Percentiles rank a stretch among this genome's conserved stretches.
These are phyloP conservation scores for Leptarthrus brevirostris DNA, from an alignment of 2,888 invertebrate genomes.

Conservation along the genomic window DNA sequence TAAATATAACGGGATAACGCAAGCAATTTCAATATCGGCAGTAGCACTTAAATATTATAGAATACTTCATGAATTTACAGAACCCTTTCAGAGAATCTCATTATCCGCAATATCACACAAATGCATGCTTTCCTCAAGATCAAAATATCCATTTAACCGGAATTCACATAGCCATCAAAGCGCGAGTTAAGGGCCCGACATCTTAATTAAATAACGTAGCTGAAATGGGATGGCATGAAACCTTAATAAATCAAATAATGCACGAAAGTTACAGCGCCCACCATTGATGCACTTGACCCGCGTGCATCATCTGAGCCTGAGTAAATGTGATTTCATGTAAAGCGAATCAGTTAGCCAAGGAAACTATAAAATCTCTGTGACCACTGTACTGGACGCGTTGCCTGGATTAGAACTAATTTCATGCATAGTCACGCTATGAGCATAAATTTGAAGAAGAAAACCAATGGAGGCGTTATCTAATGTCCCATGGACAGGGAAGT, in stretches of 20 bases:
- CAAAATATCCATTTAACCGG: no score
- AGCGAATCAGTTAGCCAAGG: conserved; percentile 37
- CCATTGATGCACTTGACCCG: conserved; percentile 42
- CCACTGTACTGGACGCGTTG: conserved; percentile 13
- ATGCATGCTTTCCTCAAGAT: no score
- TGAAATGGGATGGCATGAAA: background rate
- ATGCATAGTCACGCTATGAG: conserved; percentile 45
- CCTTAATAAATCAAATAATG: conserved; percentile 20
- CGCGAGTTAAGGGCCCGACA: no score
- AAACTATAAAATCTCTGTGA: conserved; percentile 8
- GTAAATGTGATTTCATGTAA: conserved; percentile 40
- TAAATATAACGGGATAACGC: no score
- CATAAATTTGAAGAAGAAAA: conserved; percentile 34
- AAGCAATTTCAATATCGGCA: no score
- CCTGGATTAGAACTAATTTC: conserved; percentile 41
- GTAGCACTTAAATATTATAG: no score
- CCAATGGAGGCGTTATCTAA: conserved; percentile 46
- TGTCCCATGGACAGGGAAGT: conserved; percentile 42
- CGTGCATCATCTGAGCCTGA: conserved; percentile 30
- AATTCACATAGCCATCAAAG: no score
- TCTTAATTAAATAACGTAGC: no score
- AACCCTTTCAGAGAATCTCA: no score
- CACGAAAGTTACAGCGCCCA: conserved; percentile 37
- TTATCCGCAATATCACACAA: no score
- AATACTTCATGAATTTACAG: no score